These are phyloP conservation scores for Atlantisia rogersi DNA, from an alignment of 2,113 vertebrate species.

Conservation along the genomic window DNA sequence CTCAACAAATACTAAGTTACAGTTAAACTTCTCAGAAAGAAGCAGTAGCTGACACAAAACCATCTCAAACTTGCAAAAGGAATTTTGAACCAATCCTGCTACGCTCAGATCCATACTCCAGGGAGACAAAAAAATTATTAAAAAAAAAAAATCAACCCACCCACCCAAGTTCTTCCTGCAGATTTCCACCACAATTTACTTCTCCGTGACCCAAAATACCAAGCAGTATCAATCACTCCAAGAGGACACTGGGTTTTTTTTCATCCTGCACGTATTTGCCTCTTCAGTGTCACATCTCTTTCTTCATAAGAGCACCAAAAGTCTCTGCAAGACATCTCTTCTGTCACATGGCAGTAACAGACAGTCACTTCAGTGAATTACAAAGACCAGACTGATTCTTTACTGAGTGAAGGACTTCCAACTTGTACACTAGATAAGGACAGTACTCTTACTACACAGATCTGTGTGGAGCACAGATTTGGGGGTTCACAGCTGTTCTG, in stretches of 20 bases:
- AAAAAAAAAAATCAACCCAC: background rate
- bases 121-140: background rate
- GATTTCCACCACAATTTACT: background rate
- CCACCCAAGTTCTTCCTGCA: background rate
- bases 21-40: background rate
- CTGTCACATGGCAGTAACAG: background rate
- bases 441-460: background rate
- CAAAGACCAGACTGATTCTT: background rate
- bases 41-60: background rate
- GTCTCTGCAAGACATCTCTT: background rate
- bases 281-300: background rate
- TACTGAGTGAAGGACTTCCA: background rate
- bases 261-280: background rate
- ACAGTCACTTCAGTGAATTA: background rate
- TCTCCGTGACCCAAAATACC: background rate
- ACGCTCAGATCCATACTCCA: background rate
- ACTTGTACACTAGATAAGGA: background rate
- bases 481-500: background rate
- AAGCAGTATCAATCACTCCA: background rate
- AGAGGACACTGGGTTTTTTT: background rate
- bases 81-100: background rate
- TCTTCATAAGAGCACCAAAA: background rate
- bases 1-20: background rate
- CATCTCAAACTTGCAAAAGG: background rate
- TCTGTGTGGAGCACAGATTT: background rate